Evolutionary conservation across 1,140 invertebrate species (phyloP).

Genomic region (Lordiphosa mommai): DNA sequence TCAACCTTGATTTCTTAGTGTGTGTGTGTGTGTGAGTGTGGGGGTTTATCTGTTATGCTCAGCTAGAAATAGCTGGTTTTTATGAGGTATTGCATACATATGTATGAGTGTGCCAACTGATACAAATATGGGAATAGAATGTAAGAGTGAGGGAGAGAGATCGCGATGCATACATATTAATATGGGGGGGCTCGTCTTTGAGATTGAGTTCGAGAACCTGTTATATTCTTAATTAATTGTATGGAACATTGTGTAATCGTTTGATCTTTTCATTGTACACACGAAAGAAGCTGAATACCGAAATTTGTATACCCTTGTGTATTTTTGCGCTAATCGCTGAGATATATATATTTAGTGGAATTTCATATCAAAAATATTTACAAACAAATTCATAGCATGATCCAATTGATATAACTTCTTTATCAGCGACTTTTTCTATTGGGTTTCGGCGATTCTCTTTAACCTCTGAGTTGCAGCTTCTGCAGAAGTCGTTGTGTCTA

Average conservation of each 20-base stretch:
- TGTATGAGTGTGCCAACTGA: background rate
- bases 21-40: constrained; percentile 48
- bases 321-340: no score
- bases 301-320: no score
- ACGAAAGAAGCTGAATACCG: no score
- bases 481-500: no score
- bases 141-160: background rate
- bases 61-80: constrained; percentile 24
- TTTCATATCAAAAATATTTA: no score
- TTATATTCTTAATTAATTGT: background rate
- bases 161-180: constrained; percentile 12
- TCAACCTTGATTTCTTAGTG: constrained; percentile 56
- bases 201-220: constrained; percentile 20
- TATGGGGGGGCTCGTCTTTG: constrained; percentile 54
- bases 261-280: no score
- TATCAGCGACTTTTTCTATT: no score
- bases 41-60: constrained; percentile 23
- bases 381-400: no score
- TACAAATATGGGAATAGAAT: constrained; percentile 9
- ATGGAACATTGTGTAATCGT: no score
- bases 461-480: no score
- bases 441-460: no score
- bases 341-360: background rate
- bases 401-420: no score
- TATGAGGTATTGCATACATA: constrained; percentile 3